Evolutionary conservation across 2,113 vertebrate species (phyloP).

Genomic region (Oophaga pumilio): DNA sequence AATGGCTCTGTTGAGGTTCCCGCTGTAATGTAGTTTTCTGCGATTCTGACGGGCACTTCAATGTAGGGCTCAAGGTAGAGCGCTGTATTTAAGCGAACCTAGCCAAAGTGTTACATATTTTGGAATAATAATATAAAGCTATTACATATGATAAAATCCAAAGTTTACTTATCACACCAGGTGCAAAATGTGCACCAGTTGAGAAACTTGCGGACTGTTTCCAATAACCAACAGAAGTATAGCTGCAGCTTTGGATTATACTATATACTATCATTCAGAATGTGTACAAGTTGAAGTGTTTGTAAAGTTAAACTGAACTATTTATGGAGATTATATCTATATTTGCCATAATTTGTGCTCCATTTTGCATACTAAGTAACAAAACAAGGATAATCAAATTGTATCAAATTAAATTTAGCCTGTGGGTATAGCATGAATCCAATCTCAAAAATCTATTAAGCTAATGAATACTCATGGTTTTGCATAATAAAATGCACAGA

Average conservation of each 20-base stretch:
- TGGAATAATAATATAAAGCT: too few relatives aligned
- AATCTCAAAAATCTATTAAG: not conserved
- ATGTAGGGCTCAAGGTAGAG: too few relatives aligned
- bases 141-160: too few relatives aligned
- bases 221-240: not conserved
- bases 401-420: conserved; percentile 13
- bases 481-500: not conserved
- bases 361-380: conserved; percentile 3
- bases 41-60: too few relatives aligned
- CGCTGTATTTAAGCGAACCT: too few relatives aligned
- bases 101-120: too few relatives aligned
- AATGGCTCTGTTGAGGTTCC: too few relatives aligned
- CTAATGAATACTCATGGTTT: not conserved
- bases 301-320: not conserved
- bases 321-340: not conserved
- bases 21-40: too few relatives aligned
- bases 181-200: too few relatives aligned
- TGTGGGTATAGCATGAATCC: not conserved
- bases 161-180: too few relatives aligned
- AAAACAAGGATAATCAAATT: conserved; percentile 4
- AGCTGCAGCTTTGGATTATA: not conserved
- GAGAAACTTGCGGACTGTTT: not conserved
- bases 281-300: not conserved
- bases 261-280: not conserved
- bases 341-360: not conserved